A percentile compares a stretch with the other conserved stretches of the same genome.
Evolutionary conservation across 2,888 invertebrate species (phyloP).

Genomic region (Melanotus villosus): DNA sequence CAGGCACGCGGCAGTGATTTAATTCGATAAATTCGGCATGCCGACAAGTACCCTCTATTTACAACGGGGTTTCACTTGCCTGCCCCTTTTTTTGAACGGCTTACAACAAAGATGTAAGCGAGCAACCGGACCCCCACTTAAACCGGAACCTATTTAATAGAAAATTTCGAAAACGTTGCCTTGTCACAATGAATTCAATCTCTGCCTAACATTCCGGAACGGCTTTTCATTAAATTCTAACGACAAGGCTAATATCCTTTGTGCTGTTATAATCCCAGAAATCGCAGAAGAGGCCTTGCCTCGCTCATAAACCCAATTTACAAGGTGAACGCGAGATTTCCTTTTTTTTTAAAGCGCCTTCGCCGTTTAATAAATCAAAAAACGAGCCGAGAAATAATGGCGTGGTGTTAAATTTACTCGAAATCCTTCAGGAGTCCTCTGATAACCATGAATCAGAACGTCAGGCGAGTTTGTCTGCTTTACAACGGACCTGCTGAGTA

Average conservation of each 20-base stretch:
- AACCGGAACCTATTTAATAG: too few relatives aligned
- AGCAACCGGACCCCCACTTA: too few relatives aligned
- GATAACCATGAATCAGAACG: constrained; percentile 29
- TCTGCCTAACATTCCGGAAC: neutral
- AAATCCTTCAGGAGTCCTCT: constrained; percentile 24
- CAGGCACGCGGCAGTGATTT: constrained; percentile 20
- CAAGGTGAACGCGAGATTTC: constrained; percentile 8
- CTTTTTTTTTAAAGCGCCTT: neutral
- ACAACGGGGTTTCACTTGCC: neutral
- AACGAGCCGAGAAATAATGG: constrained; percentile 9
- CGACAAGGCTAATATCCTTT: neutral
- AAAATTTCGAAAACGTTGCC: too few relatives aligned
- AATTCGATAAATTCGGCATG: constrained; percentile 17
- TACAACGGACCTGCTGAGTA: constrained; percentile 5
- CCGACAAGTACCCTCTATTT: constrained; percentile 9
- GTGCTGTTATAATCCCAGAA: neutral
- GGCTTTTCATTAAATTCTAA: constrained; percentile 20
- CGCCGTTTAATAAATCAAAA: constrained; percentile 14
- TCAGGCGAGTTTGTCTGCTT: constrained; percentile 17
- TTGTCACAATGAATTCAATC: constrained; percentile 17
- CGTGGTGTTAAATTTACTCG: constrained; percentile 24
- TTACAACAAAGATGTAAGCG: too few relatives aligned
- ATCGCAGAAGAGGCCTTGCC: neutral
- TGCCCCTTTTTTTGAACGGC: too few relatives aligned
- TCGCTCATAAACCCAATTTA: constrained; percentile 8